Percentiles rank a stretch among this genome's conserved stretches.
These are phyloP conservation scores for Isaurus tuberculatus DNA, from an alignment of 92 coral and sea anemone genomes.

Conservation along the genomic window DNA sequence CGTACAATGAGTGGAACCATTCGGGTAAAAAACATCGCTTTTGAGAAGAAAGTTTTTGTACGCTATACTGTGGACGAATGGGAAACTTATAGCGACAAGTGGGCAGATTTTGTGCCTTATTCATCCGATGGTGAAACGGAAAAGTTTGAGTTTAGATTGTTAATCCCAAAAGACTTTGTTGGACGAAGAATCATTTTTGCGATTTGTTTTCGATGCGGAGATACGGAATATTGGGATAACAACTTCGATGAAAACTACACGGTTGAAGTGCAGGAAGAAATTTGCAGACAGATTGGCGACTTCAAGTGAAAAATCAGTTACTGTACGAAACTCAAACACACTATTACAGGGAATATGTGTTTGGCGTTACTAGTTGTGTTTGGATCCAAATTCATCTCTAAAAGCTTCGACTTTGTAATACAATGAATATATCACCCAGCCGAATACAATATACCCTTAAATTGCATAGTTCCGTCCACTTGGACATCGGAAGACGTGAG, in stretches of 20 bases:
- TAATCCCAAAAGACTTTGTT: background rate
- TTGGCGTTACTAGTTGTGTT: no score
- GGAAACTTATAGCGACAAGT: background rate
- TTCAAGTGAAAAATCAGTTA: background rate
- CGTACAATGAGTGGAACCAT: background rate
- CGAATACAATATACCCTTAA: no score
- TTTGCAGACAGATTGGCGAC: background rate
- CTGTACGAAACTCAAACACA: background rate
- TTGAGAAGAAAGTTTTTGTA: slow-evolving; percentile 13
- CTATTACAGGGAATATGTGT: no score
- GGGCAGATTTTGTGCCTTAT: background rate
- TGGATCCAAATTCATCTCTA: no score
- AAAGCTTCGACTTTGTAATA: no score
- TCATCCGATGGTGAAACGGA: background rate
- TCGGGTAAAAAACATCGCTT: slow-evolving; percentile 17
- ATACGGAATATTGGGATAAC: slow-evolving; percentile 15
- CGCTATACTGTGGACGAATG: slow-evolving; percentile 14
- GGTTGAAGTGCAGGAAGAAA: background rate
- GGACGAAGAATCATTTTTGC: slow-evolving; percentile 12
- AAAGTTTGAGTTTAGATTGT: background rate
- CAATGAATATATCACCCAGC: no score
- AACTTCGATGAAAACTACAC: slow-evolving; percentile 17
- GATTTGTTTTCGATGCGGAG: background rate
- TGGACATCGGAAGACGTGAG: no score
- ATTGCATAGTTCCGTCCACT: no score